Percentiles rank a stretch among this genome's conserved stretches.
Evolutionary conservation across 2,797 vertebrate species (phyloP).

Genomic region (Vipera latastei): DNA sequence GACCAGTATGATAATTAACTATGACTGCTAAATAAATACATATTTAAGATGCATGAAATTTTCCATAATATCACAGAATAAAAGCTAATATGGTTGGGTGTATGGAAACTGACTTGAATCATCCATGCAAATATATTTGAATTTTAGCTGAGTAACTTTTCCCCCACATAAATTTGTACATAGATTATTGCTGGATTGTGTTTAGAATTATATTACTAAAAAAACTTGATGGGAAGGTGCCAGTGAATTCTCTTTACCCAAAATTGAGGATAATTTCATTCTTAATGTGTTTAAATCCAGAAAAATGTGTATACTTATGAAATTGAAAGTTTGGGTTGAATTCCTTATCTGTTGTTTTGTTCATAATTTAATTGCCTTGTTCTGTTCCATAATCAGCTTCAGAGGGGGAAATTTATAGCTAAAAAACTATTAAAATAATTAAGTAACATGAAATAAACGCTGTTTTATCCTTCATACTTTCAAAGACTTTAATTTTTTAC

Average conservation of each 20-base stretch:
- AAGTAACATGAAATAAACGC: not conserved
- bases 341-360: not conserved
- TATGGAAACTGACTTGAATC: not conserved
- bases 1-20: not conserved
- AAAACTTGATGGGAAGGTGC: not conserved
- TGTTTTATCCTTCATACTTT: not conserved
- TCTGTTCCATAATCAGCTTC: not conserved
- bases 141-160: not conserved
- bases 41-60: not conserved
- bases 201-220: not conserved
- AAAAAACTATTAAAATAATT: not conserved
- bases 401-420: not conserved
- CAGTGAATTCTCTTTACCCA: not conserved
- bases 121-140: not conserved
- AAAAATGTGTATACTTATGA: not conserved
- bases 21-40: not conserved
- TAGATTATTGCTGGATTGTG: not conserved
- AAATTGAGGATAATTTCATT: not conserved
- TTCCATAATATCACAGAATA: not conserved
- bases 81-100: too few relatives aligned
- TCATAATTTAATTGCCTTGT: not conserved
- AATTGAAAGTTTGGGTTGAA: not conserved
- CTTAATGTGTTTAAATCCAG: not conserved
- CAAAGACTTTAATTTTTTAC: not conserved
- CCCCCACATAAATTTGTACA: too few relatives aligned